Percentiles rank a stretch among this genome's conserved stretches.
These are phyloP conservation scores for Porites rus DNA, from an alignment of 92 coral and sea anemone genomes.

Conservation along the genomic window DNA sequence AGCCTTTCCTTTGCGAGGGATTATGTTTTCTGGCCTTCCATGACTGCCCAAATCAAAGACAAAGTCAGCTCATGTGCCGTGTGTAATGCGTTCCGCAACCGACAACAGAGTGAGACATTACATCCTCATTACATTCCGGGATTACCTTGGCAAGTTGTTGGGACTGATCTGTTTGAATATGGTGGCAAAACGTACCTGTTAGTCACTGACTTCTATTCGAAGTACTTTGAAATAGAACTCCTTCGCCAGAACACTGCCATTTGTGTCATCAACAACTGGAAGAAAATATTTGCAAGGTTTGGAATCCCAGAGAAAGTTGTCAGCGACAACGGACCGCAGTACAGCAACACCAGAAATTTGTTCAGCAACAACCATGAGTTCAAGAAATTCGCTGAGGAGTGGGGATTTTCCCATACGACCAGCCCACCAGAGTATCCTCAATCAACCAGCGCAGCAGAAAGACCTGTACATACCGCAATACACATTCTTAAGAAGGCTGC, in stretches of 20 bases:
- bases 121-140: conserved; percentile 70
- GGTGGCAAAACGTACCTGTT: conserved; percentile 48
- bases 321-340: conserved; percentile 60
- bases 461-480: conserved; percentile 67
- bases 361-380: conserved; percentile 54
- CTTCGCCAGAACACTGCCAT: conserved; percentile 49
- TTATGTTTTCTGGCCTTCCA: too few relatives aligned
- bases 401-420: conserved; percentile 52
- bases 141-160: conserved; percentile 67
- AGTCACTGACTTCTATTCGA: conserved; percentile 59
- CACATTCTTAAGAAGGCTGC: conserved; percentile 46
- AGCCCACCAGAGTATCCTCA: conserved; percentile 53
- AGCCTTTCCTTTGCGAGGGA: too few relatives aligned
- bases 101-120: conserved; percentile 54
- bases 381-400: conserved; percentile 51
- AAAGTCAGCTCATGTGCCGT: conserved; percentile 49
- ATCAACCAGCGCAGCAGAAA: conserved; percentile 55
- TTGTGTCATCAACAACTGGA: conserved; percentile 51
- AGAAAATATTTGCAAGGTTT: conserved; percentile 62
- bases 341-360: conserved; percentile 55
- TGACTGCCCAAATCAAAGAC: conserved; percentile 4
- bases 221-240: conserved; percentile 67
- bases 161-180: conserved; percentile 67
- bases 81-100: conserved; percentile 57
- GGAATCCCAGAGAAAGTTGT: conserved; percentile 20